Evolutionary conservation across 2,113 vertebrate species (phyloP), one percentile per base, ranked within the genome.

Genomic region (Suncus etruscus): DNA sequence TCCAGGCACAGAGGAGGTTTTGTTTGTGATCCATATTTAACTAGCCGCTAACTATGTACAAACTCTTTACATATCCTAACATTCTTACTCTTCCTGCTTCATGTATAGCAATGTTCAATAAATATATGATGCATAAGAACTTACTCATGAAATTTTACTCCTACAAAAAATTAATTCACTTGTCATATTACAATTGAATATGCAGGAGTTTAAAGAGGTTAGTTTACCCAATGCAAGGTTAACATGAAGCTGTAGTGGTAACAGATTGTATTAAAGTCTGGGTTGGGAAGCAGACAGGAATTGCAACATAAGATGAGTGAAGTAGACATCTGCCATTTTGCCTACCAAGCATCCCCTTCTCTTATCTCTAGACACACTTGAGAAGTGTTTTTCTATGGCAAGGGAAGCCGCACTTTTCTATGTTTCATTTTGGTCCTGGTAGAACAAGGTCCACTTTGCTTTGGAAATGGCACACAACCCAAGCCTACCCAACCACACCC

Each of bases 131-230:
- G 24, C 77, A 66, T 70, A 68, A 91, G 31, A 81, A 39, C 27
- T n/a, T 39, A 16, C 93, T 85, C n/a, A 72, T 90, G 80, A 27
- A 80, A 77, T 77, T 79, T 93, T 81, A 77, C 32, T 63, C n/a
- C 9, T 76, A 3, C 27, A 83, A 84, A 80, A 93, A n/a, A 88
- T 82, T 58, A 65, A 83, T 83, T 86, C 50, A 16, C 50, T 76
- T 14, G 16, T 69, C 47, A 93, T 81, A 86, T 83, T 86, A 72
- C 8, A 89, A 81, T 78, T 48, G 74, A 89, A 81, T 58, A 81
- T 77, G 47, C 2, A 1, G 29, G 18, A 65, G 12, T 68, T 3
- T 76, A 76, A 18, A 88, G 51, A 88, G 68, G 25, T 54, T 77
- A 68, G 86, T 77, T 88, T 75, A 48, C 9, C 65, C 1, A 1